phyloP scores from a whole-genome alignment of 2,888 invertebrate genomes.

The Cremastinae sp. region DNA sequence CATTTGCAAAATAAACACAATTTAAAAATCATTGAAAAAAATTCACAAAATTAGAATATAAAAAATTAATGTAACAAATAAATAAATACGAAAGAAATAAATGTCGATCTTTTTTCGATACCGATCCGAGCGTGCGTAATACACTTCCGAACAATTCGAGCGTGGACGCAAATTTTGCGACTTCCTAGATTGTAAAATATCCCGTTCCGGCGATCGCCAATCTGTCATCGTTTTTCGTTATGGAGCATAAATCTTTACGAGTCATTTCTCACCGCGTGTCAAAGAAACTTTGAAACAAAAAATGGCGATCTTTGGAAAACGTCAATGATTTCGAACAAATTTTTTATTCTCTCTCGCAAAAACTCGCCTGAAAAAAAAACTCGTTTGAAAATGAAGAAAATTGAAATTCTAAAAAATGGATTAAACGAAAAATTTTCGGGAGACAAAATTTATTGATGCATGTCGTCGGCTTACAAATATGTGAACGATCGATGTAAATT shows the following conservation, averaged over 20 bases:
- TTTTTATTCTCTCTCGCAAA: neutral
- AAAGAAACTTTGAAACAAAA: neutral
- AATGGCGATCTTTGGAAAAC: neutral
- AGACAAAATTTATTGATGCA: no score
- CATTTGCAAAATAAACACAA: no score
- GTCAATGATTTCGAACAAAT: neutral
- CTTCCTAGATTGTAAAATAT: constrained; percentile 30
- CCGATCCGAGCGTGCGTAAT: neutral
- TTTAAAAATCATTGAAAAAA: no score
- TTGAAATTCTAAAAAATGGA: neutral
- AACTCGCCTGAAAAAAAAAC: neutral
- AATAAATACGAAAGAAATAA: no score
- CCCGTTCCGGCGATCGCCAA: constrained; percentile 7
- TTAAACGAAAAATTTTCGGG: no score
- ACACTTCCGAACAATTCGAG: constrained; percentile 26
- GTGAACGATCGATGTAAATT: constrained; percentile 1
- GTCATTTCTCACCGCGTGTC: constrained; percentile 9
- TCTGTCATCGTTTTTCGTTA: constrained; percentile 7
- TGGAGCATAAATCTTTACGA: constrained; percentile 36
- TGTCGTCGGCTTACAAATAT: neutral
- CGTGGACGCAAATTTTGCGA: constrained; percentile 15
- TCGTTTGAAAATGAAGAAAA: no score
- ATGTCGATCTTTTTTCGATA: neutral
- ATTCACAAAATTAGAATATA: no score
- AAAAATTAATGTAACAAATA: no score